Conservation (phyloP, 92 coral and sea anemone species). For the Zoanthus solanderi region DNA sequence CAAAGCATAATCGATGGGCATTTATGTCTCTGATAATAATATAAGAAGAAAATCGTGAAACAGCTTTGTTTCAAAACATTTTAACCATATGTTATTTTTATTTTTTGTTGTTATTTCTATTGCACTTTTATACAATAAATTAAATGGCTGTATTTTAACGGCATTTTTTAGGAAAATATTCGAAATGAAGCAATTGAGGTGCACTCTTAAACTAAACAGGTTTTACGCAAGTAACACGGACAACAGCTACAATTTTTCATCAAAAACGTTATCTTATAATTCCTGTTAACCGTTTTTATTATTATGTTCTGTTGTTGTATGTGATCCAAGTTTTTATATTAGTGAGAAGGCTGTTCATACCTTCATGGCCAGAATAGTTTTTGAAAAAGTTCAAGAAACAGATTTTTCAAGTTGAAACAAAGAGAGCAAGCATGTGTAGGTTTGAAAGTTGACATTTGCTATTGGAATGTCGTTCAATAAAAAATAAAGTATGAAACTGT, state of each 20-base stretch:
- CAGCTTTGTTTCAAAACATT: background rate
- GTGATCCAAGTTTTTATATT: background rate
- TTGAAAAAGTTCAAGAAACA: background rate
- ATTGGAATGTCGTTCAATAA: background rate
- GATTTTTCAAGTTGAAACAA: background rate
- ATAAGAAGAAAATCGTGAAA: conserved; percentile 3
- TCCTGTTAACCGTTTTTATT: background rate
- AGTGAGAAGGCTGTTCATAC: background rate
- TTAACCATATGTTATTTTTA: background rate
- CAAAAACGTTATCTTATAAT: background rate
- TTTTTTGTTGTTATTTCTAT: background rate
- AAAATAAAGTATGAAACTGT: background rate
- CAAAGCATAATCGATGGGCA: background rate
- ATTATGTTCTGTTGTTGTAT: background rate
- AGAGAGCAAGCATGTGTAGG: background rate
- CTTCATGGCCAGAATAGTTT: background rate
- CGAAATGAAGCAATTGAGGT: background rate
- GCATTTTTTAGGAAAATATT: background rate
- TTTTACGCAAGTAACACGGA: background rate
- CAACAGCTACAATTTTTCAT: background rate
- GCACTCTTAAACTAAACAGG: conserved; percentile 6
- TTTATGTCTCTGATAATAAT: background rate
- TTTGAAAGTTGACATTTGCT: background rate
- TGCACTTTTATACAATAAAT: conserved; percentile 31
- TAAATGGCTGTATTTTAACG: background rate